Evolutionary conservation across 2,888 invertebrate species (phyloP), one percentile per base, ranked within the genome.

Genomic region (Ligdia adustata): DNA sequence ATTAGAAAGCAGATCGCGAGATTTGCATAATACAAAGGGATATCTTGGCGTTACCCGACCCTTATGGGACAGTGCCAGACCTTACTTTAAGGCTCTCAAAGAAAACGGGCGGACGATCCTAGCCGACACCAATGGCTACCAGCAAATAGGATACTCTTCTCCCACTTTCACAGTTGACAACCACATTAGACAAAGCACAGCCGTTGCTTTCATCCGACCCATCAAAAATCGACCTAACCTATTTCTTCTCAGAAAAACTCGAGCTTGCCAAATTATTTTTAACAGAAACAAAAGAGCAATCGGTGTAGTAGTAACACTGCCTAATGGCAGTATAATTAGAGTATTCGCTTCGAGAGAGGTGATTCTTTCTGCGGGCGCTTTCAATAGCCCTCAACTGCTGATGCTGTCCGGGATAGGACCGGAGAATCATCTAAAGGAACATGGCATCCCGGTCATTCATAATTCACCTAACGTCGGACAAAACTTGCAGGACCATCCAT

Each of bases 361-460:
- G 0, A 70, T 81, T 28, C 16, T 79, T 5, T 77, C 76, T 6
- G 77, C 73, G 9, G 81, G 81, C 4, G 55, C 72, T 7, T 55
- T 75, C 0, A 72, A 70, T 16, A 72, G 67, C 29, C 75, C 79
- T n/a, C 68, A 79, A 51, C 32, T 82, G 6, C 37, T 82, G 6
- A 76, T 81, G 76, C 28, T 74, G 2, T 80, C 79, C 0, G 79
- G 80, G 2, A 60, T 82, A 5, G 80, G 80, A 2, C 79, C 73
- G 4, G 63, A 51, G 9, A 35, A 65, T 0, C 22, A 22, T 22
- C 22, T 22, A 1, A 22, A 6, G n/a, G 7, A 22, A 22, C 4
- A 22, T 22, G 22, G 3, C 1, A 22, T 22, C 1, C 2, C 2
- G 3, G 22, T 22, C 2, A 7, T 22, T 2, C 2, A n/a, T n/a